Base-by-base conservation (phyloP, 1,140 invertebrate genomes). In the Heliothis virescens region DNA sequence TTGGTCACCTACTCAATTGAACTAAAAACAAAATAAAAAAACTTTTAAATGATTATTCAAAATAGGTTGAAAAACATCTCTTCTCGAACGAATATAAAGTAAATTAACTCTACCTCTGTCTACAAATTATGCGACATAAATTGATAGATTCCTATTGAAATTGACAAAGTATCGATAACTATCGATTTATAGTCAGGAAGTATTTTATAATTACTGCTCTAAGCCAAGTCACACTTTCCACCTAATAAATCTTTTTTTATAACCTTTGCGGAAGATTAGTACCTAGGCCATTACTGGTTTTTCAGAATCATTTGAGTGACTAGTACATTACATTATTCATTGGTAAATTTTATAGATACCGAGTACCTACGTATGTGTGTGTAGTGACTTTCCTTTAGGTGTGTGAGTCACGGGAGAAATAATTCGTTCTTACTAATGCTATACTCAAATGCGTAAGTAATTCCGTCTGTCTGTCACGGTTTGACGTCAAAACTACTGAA, bases 231-330 rank as follows among this genome's bases (percentile, higher is more conserved):
- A 62, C 13, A 62, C 29, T 62, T 62, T 26, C 59, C 59, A 4
- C n/a, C 21, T 34, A 62, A 62, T 62, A 34, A 62, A 62, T 62
- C 59, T 62, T 15, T 62, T 62, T 62, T 29, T 29, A 13, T 15
- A 62, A 7, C 26, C 15, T 34, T n/a, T 21, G 26, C 26, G 59
- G 15, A 62, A 41, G 59, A 62, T 62, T 34, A 62, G 15, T 18
- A n/a, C n/a, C n/a, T n/a, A 15, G 29, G 12, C 10, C 26, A 62
- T 62, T 62, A 62, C 15, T 21, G 2, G 29, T 62, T 60, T 62
- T 62, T 62, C 34, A 41, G 29, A 34, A 21, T 34, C 13, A 34
- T 34, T 62, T 57, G 9, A 57, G 34, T 57, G 55, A 57, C 55
- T 57, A 10, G 16, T 21, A 2, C 9, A 5, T 9, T 57, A 21